Evolutionary conservation across 2,888 invertebrate genomes (phyloP), one percentile per base, ranked within the genome.

Genomic region (Drosophila quasianomalipes): DNA sequence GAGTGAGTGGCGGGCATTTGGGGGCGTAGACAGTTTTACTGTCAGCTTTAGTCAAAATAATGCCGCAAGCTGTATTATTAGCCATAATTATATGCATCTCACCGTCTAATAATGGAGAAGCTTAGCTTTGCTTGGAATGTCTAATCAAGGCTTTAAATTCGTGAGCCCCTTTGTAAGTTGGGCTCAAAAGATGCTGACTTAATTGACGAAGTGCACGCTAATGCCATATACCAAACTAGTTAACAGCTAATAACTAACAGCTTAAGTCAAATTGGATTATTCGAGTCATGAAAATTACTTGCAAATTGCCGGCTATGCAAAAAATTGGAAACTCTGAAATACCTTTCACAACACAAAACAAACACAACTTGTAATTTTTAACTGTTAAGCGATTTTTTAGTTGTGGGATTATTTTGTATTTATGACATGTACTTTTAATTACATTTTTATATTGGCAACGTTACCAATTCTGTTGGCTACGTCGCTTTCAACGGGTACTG

Each of bases 51-150:
- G 85, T 79, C 84, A 83, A 91, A 83, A 83, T 81, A 71, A 78
- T 80, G 86, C 89, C 78, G 79, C 78, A 67, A 76, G 83, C 79
- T 83, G 79, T 90, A 85, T 89, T 89, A 90, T 90, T 90, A 91
- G 82, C 81, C 78, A 81, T 89, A 90, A 90, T 90, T 90, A 87
- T 87, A 83, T 81, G 77, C 87, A 87, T 87, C 84, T 82, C 70
- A 76, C 65, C 74, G 44, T 61, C 80, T 79, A 81, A 83, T 83
- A 82, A 81, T 74, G 78, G 74, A 81, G 76, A 76, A 83, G 86
- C 80, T 68, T 63, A 71, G 47, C 57, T 47, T n/a, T 12, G 22
- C 47, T 41, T 66, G 69, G 73, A 80, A 72, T 76, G 80, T 69
- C 80, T 72, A 79, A 79, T 79, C 78, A 79, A 70, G 76, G 67